Percentiles rank a stretch among this genome's conserved stretches.
phyloP scores from a whole-genome alignment of 2,113 vertebrate species.

The Amblyopsis rosae region DNA sequence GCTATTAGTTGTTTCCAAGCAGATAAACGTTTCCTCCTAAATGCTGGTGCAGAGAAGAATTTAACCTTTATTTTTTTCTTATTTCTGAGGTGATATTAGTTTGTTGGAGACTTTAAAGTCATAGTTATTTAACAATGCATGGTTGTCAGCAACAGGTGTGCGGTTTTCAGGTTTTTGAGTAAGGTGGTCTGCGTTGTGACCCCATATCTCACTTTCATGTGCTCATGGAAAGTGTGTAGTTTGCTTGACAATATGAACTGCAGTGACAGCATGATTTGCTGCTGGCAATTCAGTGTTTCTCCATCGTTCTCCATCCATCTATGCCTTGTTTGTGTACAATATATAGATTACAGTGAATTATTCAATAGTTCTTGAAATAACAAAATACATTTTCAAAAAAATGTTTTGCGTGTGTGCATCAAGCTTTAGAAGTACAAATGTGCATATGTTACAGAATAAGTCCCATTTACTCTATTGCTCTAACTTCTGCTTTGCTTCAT shows the following conservation, averaged over 20 bases:
- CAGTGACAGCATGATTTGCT: slow-evolving; percentile 45
- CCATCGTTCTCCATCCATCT: too few species aligned
- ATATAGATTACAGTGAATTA: too few species aligned
- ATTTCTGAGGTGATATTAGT: slow-evolving; percentile 16
- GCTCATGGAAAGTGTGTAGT: slow-evolving; percentile 49
- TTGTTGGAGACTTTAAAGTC: slow-evolving; percentile 4
- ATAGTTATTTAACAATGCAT: slow-evolving; percentile 13
- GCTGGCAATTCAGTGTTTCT: slow-evolving; percentile 37
- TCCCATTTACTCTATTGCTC: too few species aligned
- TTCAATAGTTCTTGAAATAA: too few species aligned
- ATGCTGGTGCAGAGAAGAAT: slow-evolving; percentile 5
- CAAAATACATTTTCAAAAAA: too few species aligned
- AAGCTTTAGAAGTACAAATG: too few species aligned
- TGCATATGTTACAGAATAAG: too few species aligned
- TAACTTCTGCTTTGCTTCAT: too few species aligned
- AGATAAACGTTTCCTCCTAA: slow-evolving; percentile 25
- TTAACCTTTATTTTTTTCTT: slow-evolving; percentile 4
- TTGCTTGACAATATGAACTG: slow-evolving; percentile 50
- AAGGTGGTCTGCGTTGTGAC: slow-evolving; percentile 38
- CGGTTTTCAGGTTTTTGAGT: slow-evolving; percentile 3
- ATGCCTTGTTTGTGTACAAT: too few species aligned
- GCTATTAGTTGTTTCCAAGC: slow-evolving; percentile 13
- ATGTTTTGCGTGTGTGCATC: too few species aligned
- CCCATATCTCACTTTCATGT: slow-evolving; percentile 15
- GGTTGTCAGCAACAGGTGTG: neutral